A percentile compares a stretch with the other conserved stretches of the same genome.
Evolutionary conservation across 2,797 vertebrate genomes (phyloP).

Genomic region (Muscicapa comitata): DNA sequence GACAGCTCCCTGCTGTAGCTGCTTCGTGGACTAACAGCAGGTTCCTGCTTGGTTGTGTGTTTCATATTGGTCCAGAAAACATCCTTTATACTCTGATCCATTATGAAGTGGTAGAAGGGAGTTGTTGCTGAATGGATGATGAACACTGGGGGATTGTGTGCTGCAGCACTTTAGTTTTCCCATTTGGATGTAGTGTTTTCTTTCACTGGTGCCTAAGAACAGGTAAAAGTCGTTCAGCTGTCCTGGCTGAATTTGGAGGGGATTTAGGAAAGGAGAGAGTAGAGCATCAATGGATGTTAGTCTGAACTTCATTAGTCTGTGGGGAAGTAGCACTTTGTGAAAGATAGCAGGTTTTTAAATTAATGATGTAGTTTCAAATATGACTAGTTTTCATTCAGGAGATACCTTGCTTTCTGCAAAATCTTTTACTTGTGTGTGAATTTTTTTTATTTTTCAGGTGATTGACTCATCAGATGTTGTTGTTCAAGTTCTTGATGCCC

Average conservation of each 20-base stretch:
- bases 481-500: conserved; percentile 95
- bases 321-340: neutral
- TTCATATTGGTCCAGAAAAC: conserved; percentile 39
- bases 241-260: neutral
- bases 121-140: neutral
- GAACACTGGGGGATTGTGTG: neutral
- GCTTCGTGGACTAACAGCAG: conserved; percentile 47
- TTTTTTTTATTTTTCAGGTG: conserved; percentile 77
- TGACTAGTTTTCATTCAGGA: neutral
- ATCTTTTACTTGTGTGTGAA: neutral
- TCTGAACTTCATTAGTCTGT: neutral
- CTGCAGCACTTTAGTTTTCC: neutral
- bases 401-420: neutral
- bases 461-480: conserved; percentile 97
- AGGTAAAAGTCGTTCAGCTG: neutral
- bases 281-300: accelerated
- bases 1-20: conserved; percentile 56
- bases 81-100: neutral
- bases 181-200: neutral
- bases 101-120: neutral
- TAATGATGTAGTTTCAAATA: neutral
- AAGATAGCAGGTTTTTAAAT: neutral
- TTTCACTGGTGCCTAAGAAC: neutral
- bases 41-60: conserved; percentile 18
- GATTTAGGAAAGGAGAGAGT: neutral